phyloP scores from a whole-genome alignment of 2,797 vertebrate genomes.

The Ceyx erithaca region DNA sequence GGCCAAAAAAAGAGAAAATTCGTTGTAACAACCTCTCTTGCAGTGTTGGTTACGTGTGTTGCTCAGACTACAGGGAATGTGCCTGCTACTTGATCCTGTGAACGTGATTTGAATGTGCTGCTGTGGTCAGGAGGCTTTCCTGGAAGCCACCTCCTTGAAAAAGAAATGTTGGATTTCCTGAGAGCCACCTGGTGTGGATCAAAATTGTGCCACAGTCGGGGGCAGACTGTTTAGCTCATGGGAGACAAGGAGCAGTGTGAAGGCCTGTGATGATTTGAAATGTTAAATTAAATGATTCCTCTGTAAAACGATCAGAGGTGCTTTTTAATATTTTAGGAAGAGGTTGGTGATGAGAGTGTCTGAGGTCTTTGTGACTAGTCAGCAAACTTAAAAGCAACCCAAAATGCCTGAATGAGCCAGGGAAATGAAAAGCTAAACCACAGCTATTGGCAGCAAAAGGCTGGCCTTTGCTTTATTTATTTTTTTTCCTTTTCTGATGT shows the following conservation, averaged over 20 bases:
- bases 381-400: not conserved
- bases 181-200: accelerated
- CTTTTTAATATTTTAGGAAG: not conserved
- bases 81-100: not conserved
- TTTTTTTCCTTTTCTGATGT: not conserved
- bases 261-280: not conserved
- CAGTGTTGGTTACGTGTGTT: not conserved
- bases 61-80: not conserved
- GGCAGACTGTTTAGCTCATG: not conserved
- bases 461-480: not conserved
- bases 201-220: accelerated
- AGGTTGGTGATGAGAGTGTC: not conserved
- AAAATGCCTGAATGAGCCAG: not conserved
- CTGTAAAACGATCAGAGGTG: not conserved
- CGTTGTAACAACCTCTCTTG: not conserved
- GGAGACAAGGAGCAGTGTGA: not conserved
- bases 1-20: not conserved
- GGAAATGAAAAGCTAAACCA: not conserved
- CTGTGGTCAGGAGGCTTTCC: not conserved
- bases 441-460: not conserved
- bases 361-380: not conserved
- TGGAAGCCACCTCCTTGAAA: not conserved
- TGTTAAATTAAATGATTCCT: not conserved
- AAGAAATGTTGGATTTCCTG: not conserved
- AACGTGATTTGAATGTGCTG: not conserved